phyloP scores from a whole-genome alignment of 2,113 vertebrate species.

The Pseudonaja textilis region DNA sequence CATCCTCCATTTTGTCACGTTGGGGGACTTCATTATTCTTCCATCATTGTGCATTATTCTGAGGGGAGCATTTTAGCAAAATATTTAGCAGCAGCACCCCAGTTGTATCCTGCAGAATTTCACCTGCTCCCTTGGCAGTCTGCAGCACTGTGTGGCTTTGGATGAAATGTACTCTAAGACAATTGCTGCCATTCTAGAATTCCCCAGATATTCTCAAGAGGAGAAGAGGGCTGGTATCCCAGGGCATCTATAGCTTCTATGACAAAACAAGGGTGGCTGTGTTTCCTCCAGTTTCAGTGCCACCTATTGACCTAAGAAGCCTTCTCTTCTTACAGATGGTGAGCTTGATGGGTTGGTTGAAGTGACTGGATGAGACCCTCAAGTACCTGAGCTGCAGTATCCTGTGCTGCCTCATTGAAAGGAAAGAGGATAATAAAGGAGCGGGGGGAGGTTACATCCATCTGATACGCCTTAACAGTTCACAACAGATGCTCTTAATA shows the following conservation, averaged over 20 bases:
- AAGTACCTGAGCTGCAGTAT: background rate
- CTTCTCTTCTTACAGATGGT: background rate
- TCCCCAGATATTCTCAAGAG: background rate
- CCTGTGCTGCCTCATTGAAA: background rate
- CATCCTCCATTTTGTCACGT: background rate
- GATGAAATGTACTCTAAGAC: background rate
- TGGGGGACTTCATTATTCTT: background rate
- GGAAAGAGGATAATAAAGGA: background rate
- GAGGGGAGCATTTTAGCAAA: background rate
- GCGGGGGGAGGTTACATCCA: background rate
- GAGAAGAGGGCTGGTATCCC: background rate
- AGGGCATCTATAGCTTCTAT: background rate
- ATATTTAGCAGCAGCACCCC: background rate
- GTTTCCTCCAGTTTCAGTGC: background rate
- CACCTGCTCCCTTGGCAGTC: background rate
- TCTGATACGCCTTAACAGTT: background rate
- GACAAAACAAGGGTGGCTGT: background rate
- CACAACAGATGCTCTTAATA: background rate
- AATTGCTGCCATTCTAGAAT: background rate
- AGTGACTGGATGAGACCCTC: too few relatives aligned
- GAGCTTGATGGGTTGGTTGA: background rate
- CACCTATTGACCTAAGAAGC: background rate
- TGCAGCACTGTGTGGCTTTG: background rate
- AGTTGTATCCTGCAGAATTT: background rate
- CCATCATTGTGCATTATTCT: background rate